These are phyloP conservation scores for Grammomys dolichurus DNA, from an alignment of 2,113 vertebrate genomes.

Conservation along the genomic window DNA sequence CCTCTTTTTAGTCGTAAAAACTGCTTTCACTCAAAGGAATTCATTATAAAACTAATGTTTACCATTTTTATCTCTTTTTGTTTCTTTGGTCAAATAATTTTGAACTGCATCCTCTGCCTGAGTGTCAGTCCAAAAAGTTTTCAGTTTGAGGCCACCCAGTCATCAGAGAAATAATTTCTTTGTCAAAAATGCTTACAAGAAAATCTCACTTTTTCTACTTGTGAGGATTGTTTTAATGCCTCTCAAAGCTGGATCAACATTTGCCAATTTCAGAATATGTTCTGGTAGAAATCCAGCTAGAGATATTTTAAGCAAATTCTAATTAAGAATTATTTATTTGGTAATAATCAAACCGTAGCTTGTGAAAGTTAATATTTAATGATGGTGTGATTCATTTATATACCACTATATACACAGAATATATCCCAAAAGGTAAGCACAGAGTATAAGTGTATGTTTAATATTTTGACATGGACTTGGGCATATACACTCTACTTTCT, in stretches of 20 bases:
- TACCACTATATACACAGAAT: background rate
- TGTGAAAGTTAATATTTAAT: slow-evolving; percentile 7
- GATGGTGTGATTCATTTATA: background rate
- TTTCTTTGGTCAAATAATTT: slow-evolving; percentile 36
- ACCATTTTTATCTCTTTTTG: background rate
- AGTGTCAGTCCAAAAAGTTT: background rate
- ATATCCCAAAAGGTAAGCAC: background rate
- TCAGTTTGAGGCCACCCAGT: background rate
- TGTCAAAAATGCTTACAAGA: slow-evolving; percentile 35
- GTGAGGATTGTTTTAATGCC: slow-evolving; percentile 8
- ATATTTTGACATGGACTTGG: background rate
- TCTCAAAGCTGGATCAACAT: slow-evolving; percentile 62
- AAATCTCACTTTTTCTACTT: background rate
- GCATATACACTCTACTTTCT: background rate
- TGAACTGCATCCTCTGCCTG: background rate
- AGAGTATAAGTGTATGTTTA: background rate
- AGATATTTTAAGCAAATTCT: slow-evolving; percentile 65
- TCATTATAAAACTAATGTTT: slow-evolving; percentile 35
- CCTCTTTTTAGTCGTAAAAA: slow-evolving; percentile 11
- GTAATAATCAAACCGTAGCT: slow-evolving; percentile 54
- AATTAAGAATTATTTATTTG: slow-evolving; percentile 58
- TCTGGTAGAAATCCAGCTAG: slow-evolving; percentile 47
- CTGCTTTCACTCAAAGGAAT: background rate
- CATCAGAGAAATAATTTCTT: slow-evolving; percentile 34
- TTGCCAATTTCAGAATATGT: slow-evolving; percentile 60